Conservation (phyloP, 2,888 invertebrate genomes). For the Spialia ferax region DNA sequence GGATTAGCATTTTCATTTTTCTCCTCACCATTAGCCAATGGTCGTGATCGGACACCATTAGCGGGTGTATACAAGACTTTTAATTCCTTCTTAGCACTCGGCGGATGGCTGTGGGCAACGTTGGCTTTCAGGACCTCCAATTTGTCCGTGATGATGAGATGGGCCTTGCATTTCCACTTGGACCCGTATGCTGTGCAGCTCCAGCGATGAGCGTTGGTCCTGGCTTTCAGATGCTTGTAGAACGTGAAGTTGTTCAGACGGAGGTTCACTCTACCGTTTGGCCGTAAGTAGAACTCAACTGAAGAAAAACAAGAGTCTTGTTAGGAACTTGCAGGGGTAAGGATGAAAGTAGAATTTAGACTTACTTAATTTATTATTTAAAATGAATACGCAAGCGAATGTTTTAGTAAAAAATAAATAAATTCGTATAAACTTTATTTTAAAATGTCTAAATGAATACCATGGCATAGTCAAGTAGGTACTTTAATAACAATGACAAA, state of each 20-base stretch:
- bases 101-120: slow-evolving; percentile 69
- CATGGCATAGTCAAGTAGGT: not conserved
- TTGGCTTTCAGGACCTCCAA: slow-evolving; percentile 73
- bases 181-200: slow-evolving; percentile 77
- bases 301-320: slow-evolving; percentile 36
- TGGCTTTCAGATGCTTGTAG: slow-evolving; percentile 76
- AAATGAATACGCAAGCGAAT: not conserved
- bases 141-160: slow-evolving; percentile 74
- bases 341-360: no score
- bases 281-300: slow-evolving; percentile 74
- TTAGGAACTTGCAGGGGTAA: slow-evolving; percentile 20
- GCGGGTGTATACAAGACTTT: slow-evolving; percentile 32
- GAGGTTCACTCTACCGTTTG: slow-evolving; percentile 72
- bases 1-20: slow-evolving; percentile 47
- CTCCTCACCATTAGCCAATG: slow-evolving; percentile 13
- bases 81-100: slow-evolving; percentile 56
- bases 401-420: not conserved
- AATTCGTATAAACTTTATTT: not conserved
- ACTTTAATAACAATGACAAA: not conserved
- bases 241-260: slow-evolving; percentile 77
- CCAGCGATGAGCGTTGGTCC: slow-evolving; percentile 74
- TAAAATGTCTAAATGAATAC: not conserved
- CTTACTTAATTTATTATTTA: no score
- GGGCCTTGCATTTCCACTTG: slow-evolving; percentile 76
- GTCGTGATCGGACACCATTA: slow-evolving; percentile 36